These are phyloP conservation scores for Lathronympha strigana DNA, from an alignment of 2,888 invertebrate genomes.

Conservation along the genomic window DNA sequence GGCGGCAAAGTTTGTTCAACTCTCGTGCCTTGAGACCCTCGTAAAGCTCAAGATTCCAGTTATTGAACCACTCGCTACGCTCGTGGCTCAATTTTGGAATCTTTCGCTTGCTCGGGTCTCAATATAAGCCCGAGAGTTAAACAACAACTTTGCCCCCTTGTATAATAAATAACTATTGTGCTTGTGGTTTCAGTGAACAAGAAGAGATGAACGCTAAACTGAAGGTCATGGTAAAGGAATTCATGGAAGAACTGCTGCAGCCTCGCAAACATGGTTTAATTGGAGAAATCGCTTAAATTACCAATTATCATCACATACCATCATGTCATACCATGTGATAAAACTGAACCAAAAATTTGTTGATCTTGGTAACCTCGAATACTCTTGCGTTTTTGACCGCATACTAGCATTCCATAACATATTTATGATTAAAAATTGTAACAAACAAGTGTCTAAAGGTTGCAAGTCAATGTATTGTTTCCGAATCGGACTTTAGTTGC, in stretches of 20 bases:
- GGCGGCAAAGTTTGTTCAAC: too few relatives aligned
- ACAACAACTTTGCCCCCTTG: too few relatives aligned
- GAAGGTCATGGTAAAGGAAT: constrained; percentile 89
- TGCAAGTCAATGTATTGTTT: too few relatives aligned
- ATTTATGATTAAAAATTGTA: neutral
- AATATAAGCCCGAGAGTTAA: too few relatives aligned
- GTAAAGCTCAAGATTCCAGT: too few relatives aligned
- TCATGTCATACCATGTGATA: neutral
- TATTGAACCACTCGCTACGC: too few relatives aligned
- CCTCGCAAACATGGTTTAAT: constrained; percentile 86
- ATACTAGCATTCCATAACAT: neutral
- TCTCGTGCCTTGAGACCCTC: too few relatives aligned
- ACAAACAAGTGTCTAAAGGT: too few relatives aligned
- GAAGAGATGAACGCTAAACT: constrained; percentile 85
- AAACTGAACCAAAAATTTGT: neutral
- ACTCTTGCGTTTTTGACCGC: neutral
- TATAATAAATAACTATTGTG: too few relatives aligned
- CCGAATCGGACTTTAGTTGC: too few relatives aligned
- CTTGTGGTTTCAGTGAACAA: constrained; percentile 86
- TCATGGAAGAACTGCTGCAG: constrained; percentile 92
- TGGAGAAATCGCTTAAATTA: constrained; percentile 46
- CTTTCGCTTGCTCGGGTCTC: too few relatives aligned
- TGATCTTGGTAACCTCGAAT: constrained; percentile 10
- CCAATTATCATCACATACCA: neutral
- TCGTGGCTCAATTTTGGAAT: too few relatives aligned